phyloP scores from a whole-genome alignment of 1,140 invertebrate genomes.

The Pogonognathellus flavescens region DNA sequence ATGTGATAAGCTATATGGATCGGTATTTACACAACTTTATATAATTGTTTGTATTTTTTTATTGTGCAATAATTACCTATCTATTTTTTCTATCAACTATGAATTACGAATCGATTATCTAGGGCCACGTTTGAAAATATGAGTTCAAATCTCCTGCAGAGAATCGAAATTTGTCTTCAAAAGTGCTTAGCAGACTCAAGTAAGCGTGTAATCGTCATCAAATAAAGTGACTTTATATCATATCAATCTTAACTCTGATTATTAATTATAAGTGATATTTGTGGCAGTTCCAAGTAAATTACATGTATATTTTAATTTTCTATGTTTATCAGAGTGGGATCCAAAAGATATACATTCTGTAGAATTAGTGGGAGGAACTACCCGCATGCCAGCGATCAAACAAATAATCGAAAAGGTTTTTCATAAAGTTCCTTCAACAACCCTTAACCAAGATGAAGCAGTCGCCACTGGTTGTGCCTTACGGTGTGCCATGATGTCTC shows the following conservation, averaged over 20 bases:
- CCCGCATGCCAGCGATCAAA: constrained; percentile 94
- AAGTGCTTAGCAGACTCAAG: constrained; percentile 84
- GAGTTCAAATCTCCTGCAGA: constrained; percentile 80
- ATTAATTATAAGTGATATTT: too few relatives aligned
- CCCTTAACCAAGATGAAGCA: constrained; percentile 97
- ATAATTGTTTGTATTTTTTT: too few relatives aligned
- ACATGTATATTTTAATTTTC: neutral
- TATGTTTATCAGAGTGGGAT: constrained; percentile 75
- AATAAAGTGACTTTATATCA: too few relatives aligned
- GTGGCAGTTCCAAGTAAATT: too few relatives aligned
- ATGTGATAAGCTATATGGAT: constrained; percentile 79
- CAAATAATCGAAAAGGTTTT: constrained; percentile 89
- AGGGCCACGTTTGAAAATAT: constrained; percentile 84
- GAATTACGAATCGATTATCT: constrained; percentile 75
- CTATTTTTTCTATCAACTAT: too few relatives aligned
- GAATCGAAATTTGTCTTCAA: constrained; percentile 79
- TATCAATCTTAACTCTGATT: too few relatives aligned
- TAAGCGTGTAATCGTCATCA: too few relatives aligned
- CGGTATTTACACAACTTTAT: too few relatives aligned
- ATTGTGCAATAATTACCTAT: too few relatives aligned
- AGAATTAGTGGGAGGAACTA: constrained; percentile 96
- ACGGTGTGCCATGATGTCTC: constrained; percentile 96
- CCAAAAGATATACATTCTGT: constrained; percentile 92
- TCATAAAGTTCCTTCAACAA: constrained; percentile 89
- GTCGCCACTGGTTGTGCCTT: constrained; percentile 95